These are phyloP conservation scores for Sphyrna mokarran DNA, from an alignment of 2,113 vertebrate species.

Conservation along the genomic window DNA sequence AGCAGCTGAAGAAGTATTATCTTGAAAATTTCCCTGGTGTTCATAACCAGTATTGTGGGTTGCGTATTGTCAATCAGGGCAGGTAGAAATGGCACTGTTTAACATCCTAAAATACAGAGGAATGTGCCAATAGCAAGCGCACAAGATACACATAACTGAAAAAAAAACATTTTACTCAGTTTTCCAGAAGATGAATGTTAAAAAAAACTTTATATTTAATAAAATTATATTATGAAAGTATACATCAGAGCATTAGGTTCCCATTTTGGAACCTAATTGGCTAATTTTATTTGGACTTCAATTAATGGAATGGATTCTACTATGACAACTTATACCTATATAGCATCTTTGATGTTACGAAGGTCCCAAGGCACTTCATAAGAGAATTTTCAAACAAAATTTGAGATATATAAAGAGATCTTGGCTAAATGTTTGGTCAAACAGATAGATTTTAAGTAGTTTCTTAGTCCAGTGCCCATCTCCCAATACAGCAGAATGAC, in stretches of 20 bases:
- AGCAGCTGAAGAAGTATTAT: background rate
- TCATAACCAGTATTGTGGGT: background rate
- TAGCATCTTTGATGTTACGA: background rate
- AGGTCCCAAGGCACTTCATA: background rate
- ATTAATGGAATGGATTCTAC: background rate
- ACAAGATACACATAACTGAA: background rate
- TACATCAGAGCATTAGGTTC: background rate
- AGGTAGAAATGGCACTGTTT: background rate
- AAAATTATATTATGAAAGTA: background rate
- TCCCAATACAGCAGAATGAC: background rate
- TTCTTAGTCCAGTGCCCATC: background rate
- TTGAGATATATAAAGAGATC: background rate
- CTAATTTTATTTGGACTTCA: background rate
- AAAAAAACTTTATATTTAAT: background rate
- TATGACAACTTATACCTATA: background rate
- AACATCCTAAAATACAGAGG: background rate
- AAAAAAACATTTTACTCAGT: background rate
- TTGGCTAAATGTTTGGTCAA: background rate
- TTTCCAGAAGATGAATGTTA: background rate
- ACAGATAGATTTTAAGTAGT: background rate
- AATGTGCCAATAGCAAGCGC: background rate
- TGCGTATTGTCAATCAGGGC: background rate
- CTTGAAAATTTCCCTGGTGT: background rate
- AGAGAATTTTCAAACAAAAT: background rate
- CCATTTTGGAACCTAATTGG: too few species aligned